phyloP scores from a whole-genome alignment of 2,797 vertebrate species.

The Enoplosus armatus region DNA sequence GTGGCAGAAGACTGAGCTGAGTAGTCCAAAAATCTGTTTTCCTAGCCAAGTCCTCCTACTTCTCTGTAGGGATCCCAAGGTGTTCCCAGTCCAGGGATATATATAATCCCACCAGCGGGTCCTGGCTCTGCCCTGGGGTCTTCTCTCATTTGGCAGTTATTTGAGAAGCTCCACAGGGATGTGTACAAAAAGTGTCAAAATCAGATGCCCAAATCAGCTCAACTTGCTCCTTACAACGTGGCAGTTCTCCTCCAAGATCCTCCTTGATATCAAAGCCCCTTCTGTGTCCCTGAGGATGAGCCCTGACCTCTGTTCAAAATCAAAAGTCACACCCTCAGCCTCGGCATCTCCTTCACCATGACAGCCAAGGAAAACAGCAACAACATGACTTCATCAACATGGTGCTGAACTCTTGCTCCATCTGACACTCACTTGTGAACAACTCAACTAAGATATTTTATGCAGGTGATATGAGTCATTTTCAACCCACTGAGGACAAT shows the following conservation, averaged over 20 bases:
- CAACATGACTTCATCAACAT: neutral
- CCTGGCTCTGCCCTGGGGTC: neutral
- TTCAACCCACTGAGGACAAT: neutral
- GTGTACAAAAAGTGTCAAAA: conserved; percentile 2
- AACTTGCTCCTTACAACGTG: neutral
- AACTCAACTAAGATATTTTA: conserved; percentile 1
- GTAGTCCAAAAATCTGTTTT: neutral
- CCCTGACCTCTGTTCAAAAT: neutral
- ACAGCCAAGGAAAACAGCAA: conserved; percentile 15
- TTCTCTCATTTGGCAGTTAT: conserved; percentile 8
- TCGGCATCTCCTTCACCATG: conserved; percentile 13
- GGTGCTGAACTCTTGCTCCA: neutral
- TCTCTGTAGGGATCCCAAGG: conserved; percentile 7
- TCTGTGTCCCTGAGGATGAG: neutral
- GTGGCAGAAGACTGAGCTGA: neutral
- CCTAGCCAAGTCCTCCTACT: neutral
- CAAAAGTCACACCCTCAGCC: neutral
- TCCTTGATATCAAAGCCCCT: conserved; percentile 4
- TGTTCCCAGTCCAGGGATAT: conserved; percentile 1
- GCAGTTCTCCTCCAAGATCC: neutral
- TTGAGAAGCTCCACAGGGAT: conserved; percentile 4
- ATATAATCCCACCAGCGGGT: conserved; percentile 1
- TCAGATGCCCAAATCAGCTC: conserved; percentile 12
- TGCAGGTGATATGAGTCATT: neutral
- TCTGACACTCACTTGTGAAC: neutral